Evolutionary conservation across 2,888 invertebrate genomes (phyloP).

Genomic region (Piscicola geometra): DNA sequence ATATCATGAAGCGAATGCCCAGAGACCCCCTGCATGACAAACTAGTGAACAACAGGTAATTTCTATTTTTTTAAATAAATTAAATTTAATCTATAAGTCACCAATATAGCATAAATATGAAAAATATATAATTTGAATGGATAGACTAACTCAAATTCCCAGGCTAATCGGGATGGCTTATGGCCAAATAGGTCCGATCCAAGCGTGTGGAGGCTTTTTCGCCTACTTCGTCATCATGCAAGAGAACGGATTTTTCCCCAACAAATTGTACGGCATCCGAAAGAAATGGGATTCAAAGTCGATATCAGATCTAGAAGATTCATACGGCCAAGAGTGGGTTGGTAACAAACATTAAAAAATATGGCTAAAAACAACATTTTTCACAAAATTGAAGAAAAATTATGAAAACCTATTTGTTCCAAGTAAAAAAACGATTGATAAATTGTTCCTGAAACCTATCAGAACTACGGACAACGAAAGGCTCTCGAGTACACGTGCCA

Average conservation of each 20-base stretch:
- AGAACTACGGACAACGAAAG: conserved; percentile 56
- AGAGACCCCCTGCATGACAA: conserved; percentile 77
- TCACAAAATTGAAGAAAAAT: too few species aligned
- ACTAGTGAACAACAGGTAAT: conserved; percentile 68
- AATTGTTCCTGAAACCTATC: conserved; percentile 16
- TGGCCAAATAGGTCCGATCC: conserved; percentile 99
- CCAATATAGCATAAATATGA: neutral
- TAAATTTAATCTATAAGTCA: neutral
- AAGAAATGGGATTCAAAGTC: conserved; percentile 98
- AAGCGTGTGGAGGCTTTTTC: conserved; percentile 99
- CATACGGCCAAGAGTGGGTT: conserved; percentile 55
- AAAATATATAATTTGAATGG: neutral
- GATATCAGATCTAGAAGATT: conserved; percentile 93
- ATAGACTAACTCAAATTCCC: conserved; percentile 58
- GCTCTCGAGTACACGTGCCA: conserved; percentile 47
- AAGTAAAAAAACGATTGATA: too few species aligned
- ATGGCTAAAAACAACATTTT: too few species aligned
- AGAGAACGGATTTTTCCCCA: conserved; percentile 94
- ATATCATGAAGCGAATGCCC: conserved; percentile 86
- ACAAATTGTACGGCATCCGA: conserved; percentile 83
- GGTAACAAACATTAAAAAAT: conserved; percentile 16
- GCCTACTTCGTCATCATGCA: conserved; percentile 99
- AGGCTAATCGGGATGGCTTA: conserved; percentile 93
- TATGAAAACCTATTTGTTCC: too few species aligned
- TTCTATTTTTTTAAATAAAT: neutral